phyloP scores from a whole-genome alignment of 2,113 vertebrate genomes.

The Meles meles region DNA sequence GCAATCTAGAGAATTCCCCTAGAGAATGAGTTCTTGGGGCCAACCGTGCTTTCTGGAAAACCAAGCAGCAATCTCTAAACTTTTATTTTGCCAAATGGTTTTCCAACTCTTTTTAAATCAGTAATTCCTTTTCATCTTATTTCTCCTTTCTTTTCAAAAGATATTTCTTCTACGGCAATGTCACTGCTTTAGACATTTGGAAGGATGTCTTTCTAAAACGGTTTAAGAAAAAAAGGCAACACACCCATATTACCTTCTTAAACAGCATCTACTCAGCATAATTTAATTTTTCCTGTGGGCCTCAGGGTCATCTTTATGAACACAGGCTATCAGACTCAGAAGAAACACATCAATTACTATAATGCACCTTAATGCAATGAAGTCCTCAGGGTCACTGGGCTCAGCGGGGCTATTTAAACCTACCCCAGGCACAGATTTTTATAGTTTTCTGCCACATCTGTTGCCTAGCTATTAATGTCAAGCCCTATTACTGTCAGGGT shows the following conservation, averaged over 20 bases:
- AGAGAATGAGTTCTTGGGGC: neutral
- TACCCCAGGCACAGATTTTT: constrained; percentile 31
- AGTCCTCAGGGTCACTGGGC: constrained; percentile 58
- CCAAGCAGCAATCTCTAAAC: neutral
- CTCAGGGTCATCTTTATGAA: constrained; percentile 36
- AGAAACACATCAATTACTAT: constrained; percentile 67
- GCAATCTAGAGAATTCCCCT: neutral
- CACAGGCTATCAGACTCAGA: constrained; percentile 45
- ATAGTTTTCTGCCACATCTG: constrained; percentile 61
- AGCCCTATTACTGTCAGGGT: constrained; percentile 32
- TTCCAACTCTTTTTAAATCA: neutral
- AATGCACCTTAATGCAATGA: constrained; percentile 67
- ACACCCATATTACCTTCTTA: constrained; percentile 11
- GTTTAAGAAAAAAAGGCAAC: constrained; percentile 22
- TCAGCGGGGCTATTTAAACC: constrained; percentile 48
- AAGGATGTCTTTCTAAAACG: constrained; percentile 42
- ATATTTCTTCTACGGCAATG: neutral
- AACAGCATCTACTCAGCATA: constrained; percentile 34
- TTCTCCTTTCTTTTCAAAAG: constrained; percentile 43
- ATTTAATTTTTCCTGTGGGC: constrained; percentile 55
- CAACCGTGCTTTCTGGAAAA: constrained; percentile 19
- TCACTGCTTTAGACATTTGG: neutral
- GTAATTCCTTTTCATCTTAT: neutral
- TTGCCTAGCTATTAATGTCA: constrained; percentile 58
- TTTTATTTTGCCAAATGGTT: neutral